phyloP scores from a whole-genome alignment of 1,140 invertebrate species.

The Physella acuta region DNA sequence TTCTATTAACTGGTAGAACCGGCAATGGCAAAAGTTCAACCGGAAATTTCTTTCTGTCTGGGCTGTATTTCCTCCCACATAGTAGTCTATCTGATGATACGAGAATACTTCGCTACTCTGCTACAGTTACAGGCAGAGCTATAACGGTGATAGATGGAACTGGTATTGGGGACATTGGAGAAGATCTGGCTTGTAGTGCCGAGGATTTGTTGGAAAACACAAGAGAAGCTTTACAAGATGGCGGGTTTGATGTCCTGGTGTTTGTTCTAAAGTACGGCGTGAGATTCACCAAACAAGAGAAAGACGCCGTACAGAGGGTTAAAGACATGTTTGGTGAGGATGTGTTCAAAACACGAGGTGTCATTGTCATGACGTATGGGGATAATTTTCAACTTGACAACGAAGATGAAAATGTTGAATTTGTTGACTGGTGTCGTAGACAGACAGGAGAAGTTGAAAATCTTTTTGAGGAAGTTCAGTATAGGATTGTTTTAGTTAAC shows the following conservation, averaged over 20 bases:
- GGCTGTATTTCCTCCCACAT: too few species aligned
- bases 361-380: too few species aligned
- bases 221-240: background rate
- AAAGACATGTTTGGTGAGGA: slow-evolving; percentile 1
- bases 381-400: slow-evolving; percentile 2
- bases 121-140: background rate
- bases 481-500: background rate
- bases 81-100: too few species aligned
- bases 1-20: too few species aligned
- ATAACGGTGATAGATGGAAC: slow-evolving; percentile 1
- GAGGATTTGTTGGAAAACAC: background rate
- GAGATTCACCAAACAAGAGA: background rate
- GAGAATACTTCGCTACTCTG: too few species aligned
- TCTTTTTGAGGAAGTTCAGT: background rate
- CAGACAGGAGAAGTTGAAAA: background rate
- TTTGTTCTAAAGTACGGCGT: slow-evolving; percentile 1
- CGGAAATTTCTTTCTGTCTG: too few species aligned
- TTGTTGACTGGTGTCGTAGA: background rate
- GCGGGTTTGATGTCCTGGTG: background rate
- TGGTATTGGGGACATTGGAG: background rate
- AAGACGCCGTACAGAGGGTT: background rate
- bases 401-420: background rate
- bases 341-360: slow-evolving; percentile 1
- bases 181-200: too few species aligned
- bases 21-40: too few species aligned